Conservation (phyloP, 2,113 vertebrate species). For the Pelmatolapia mariae region DNA sequence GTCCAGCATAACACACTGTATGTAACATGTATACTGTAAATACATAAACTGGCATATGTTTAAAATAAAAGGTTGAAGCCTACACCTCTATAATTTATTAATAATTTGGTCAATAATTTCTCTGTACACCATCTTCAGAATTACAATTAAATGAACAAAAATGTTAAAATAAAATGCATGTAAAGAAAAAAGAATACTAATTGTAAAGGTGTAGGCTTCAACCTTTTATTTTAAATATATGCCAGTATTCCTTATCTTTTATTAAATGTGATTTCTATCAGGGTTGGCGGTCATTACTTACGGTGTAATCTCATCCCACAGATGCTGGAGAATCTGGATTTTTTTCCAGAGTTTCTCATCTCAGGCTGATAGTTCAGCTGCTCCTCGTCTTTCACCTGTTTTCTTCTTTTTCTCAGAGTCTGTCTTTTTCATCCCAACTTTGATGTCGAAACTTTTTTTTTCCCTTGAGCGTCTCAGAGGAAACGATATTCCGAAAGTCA, state of each 20-base stretch:
- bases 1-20: neutral
- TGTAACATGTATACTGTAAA: neutral
- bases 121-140: neutral
- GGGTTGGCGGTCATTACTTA: accelerated
- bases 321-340: neutral
- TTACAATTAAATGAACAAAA: neutral
- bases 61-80: neutral
- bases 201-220: neutral
- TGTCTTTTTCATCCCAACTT: neutral
- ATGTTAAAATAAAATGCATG: neutral
- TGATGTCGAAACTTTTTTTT: neutral
- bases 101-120: neutral
- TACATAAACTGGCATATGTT: neutral
- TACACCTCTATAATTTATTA: neutral
- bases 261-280: neutral
- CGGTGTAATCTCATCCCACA: neutral
- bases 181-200: neutral
- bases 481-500: neutral
- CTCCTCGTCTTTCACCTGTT: neutral
- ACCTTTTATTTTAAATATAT: neutral
- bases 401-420: neutral
- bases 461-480: neutral
- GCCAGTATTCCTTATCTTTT: neutral
- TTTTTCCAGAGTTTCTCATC: neutral
- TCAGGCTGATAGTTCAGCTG: neutral